phyloP scores from a whole-genome alignment of 1,140 invertebrate genomes.

The Araneus ventricosus region DNA sequence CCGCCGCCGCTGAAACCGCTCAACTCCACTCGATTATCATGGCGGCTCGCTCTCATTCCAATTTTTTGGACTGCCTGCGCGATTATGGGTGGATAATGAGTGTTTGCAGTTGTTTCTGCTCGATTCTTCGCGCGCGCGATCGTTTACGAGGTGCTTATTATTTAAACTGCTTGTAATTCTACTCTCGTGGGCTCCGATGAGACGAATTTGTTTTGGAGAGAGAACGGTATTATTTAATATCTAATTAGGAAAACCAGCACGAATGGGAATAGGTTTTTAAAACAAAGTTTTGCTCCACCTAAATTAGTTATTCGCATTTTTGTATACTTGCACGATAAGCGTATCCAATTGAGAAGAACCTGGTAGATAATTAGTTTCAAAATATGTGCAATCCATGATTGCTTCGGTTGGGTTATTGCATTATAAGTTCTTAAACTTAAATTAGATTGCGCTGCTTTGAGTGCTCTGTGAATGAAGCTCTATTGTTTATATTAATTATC shows the following conservation, averaged over 20 bases:
- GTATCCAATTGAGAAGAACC: not conserved
- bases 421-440: too few species aligned
- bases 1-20: slow-evolving; percentile 14
- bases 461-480: too few species aligned
- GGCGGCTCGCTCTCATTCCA: slow-evolving; percentile 7
- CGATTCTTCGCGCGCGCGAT: slow-evolving; percentile 36
- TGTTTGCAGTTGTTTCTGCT: slow-evolving; percentile 35
- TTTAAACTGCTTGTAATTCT: slow-evolving; percentile 73
- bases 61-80: slow-evolving; percentile 21
- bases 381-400: not conserved
- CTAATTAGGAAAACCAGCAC: slow-evolving; percentile 64
- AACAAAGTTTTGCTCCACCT: not conserved
- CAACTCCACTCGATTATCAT: slow-evolving; percentile 62
- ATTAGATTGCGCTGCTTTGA: too few species aligned
- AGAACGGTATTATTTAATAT: slow-evolving; percentile 55
- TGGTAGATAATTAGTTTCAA: not conserved
- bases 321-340: not conserved
- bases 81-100: slow-evolving; percentile 68
- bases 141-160: slow-evolving; percentile 72
- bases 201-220: slow-evolving; percentile 59
- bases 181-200: slow-evolving; percentile 47
- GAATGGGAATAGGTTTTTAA: slow-evolving; percentile 26
- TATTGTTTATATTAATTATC: too few species aligned
- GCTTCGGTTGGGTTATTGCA: not conserved
- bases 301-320: slow-evolving; percentile 22